A percentile compares a stretch with the other conserved stretches of the same genome.
Conservation (phyloP, 2,113 vertebrate species). For the Solea solea region DNA sequence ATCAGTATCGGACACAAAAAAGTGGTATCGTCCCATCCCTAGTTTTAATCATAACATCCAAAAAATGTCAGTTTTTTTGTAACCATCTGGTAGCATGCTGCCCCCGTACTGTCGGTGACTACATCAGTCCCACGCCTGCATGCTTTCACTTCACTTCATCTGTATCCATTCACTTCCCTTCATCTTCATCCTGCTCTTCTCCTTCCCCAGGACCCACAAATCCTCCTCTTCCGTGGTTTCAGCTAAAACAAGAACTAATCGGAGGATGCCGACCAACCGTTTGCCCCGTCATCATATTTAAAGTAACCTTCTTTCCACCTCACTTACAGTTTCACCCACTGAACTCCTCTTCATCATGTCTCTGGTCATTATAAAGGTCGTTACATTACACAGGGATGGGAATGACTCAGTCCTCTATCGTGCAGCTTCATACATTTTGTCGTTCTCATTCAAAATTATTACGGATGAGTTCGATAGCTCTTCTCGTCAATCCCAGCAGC, state of each 20-base stretch:
- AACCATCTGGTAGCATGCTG: constrained; percentile 51
- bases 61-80: not conserved
- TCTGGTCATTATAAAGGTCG: too few species aligned
- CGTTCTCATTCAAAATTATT: too few species aligned
- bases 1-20: too few species aligned
- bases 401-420: too few species aligned
- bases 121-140: constrained; percentile 34
- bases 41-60: not conserved
- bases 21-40: too few species aligned
- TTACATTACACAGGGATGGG: not conserved
- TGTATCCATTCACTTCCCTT: constrained; percentile 37
- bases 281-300: not conserved
- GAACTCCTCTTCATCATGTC: too few species aligned
- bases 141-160: constrained; percentile 48
- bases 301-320: too few species aligned
- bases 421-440: too few species aligned
- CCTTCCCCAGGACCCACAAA: constrained; percentile 76
- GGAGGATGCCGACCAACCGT: constrained; percentile 42
- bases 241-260: constrained; percentile 75
- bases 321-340: too few species aligned
- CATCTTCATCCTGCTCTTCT: constrained; percentile 71
- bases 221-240: constrained; percentile 85
- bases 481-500: too few species aligned
- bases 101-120: constrained; percentile 11
- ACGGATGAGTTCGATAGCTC: too few species aligned